Evolutionary conservation across 2,113 vertebrate genomes (phyloP), one percentile per base, ranked within the genome.

Genomic region (Cavia porcellus): DNA sequence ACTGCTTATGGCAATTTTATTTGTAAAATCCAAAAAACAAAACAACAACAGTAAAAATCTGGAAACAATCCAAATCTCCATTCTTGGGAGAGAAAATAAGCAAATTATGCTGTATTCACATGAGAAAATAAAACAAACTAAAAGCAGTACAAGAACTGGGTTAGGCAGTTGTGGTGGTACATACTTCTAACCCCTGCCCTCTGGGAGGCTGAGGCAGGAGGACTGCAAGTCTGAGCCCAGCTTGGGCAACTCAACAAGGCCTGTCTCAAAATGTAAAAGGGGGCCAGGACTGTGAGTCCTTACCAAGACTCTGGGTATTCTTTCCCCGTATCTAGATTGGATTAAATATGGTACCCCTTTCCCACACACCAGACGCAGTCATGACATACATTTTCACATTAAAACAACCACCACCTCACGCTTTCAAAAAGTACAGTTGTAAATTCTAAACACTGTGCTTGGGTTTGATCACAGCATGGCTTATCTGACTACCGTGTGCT

Each of bases 401-500:
- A 22, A 72, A 72, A n/a, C n/a, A 72, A 72, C 17, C 7, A 7
- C 22, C n/a, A 38, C 8, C 68, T 8, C 38, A 4, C 9, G 38
- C 22, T 20, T 94, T 94, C 83, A 9, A 74, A 42, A 38, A 38
- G n/a, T 42, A 68, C 28, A 70, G 35, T 70, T 35, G 32, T 35
- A 92, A 87, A 89, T 90, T 87, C 82, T 88, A 88, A 84, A 86
- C 15, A 9, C 57, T 92, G 50, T 86, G 55, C 17, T 89, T 90
- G 66, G 50, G 59, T 92, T 94, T 89, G 50, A 42, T 77, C 90
- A 84, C 52, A 35, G 38, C 61, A 25, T 89, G 42, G 10, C 11
- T 93, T 68, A n/a, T 52, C 30, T 95, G 25, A 25, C 79, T 92
- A 32, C 59, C 94, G 11, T 75, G 92, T 52, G 10, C 1, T 68